Evolutionary conservation across 2,797 vertebrate species (phyloP), one percentile per base, ranked within the genome.

Genomic region (Tarsius wallacei): DNA sequence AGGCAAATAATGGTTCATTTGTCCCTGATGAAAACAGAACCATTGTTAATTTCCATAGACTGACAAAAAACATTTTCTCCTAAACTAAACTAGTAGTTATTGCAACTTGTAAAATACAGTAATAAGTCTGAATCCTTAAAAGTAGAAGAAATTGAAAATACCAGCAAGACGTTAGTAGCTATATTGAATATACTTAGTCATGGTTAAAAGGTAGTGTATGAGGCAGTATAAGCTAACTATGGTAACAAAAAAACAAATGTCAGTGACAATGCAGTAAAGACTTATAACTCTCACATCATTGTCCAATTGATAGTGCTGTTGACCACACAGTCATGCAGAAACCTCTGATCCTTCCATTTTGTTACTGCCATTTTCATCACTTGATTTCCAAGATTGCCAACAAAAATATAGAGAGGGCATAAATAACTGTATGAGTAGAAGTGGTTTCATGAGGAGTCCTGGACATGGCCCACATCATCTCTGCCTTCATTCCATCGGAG

Each of bases 1-100:
- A 90, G 96, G 80, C 12, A 97, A 94, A 94, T 96, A 94, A 90
- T 95, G 51, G 51, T 80, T 97, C 80, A 93, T 95, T 96, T 97
- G 36, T 88, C 55, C 19, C 59, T 64, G 33, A 81, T 93, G 33
- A 96, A 96, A 97, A 96, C 10, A 80, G 49, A 94, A 51, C 4
- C 49, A 73, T 66, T 93, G 57, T 90, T 96, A 89, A 89, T 96
- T 94, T 96, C 36, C 24, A 64, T 73, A 78, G 63, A 68, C 36
- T 74, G 68, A 95, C 73, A 85, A 93, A 92, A 42, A 91, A 5
- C 26, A 63, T 92, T 95, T 96, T 95, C 85, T 93, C 82, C 11
- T 80, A 84, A 91, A 86, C 36, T 83, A 89, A 33, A 63, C 61
- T 81, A 61, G 26, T 87, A 83, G 74, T 91, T 96, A 91, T 63